These are phyloP conservation scores for Phrynosoma platyrhinos DNA, from an alignment of 2,113 vertebrate species.

Conservation along the genomic window DNA sequence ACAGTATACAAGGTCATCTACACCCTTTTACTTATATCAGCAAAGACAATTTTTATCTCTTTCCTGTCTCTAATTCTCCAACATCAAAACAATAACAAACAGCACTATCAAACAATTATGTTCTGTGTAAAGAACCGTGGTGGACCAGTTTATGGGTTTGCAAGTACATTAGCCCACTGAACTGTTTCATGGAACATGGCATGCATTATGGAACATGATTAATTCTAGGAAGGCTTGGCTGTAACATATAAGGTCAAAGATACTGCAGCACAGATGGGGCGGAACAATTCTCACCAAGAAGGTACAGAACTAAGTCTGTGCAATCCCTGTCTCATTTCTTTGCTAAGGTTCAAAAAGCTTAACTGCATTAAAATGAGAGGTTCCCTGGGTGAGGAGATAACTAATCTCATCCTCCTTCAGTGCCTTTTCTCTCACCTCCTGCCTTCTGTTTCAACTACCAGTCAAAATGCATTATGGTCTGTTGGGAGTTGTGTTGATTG, in stretches of 20 bases:
- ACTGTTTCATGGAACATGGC: constrained; percentile 18
- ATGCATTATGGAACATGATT: neutral
- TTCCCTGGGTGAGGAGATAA: neutral
- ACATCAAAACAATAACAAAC: neutral
- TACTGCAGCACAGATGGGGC: neutral
- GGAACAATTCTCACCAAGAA: neutral
- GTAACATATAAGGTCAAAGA: neutral
- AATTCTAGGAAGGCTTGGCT: neutral
- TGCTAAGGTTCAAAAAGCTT: constrained; percentile 11
- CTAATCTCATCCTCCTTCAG: neutral
- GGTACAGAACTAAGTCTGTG: neutral
- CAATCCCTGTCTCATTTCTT: constrained; percentile 2
- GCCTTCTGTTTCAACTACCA: constrained; percentile 16
- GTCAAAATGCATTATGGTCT: neutral
- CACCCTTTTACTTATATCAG: neutral
- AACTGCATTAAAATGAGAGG: neutral
- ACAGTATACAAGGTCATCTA: neutral
- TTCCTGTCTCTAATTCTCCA: neutral
- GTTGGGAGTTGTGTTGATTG: neutral
- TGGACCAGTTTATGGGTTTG: fast-evolving
- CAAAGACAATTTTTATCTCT: neutral
- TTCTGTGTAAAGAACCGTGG: neutral
- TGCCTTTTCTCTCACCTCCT: neutral
- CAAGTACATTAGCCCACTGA: neutral
- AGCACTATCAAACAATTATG: neutral